Conservation (phyloP, 2,888 invertebrate species). For the Catocala sponsa region DNA sequence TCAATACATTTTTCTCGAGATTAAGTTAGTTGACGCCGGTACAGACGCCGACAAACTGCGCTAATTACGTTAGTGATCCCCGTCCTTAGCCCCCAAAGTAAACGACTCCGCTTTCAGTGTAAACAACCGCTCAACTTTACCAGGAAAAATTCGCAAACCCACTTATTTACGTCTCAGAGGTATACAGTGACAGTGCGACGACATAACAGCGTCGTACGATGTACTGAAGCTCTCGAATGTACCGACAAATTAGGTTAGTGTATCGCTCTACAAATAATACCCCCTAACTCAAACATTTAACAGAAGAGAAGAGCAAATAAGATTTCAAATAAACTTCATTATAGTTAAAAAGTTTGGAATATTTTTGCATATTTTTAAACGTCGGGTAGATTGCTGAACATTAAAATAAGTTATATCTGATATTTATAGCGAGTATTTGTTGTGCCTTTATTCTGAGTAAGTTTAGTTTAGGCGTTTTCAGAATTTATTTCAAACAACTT, state of each 20-base stretch:
- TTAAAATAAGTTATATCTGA: constrained; percentile 26
- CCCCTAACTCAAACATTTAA: constrained; percentile 28
- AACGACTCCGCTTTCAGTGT: constrained; percentile 83
- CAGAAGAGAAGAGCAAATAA: constrained; percentile 23
- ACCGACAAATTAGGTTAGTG: constrained; percentile 38
- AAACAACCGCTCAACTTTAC: constrained; percentile 83
- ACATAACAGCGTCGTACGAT: constrained; percentile 54
- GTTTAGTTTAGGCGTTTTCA: constrained; percentile 24
- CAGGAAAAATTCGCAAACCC: constrained; percentile 83
- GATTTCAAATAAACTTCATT: constrained; percentile 40
- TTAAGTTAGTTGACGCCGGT: constrained; percentile 67
- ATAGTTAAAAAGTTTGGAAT: constrained; percentile 36
- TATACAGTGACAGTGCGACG: constrained; percentile 69
- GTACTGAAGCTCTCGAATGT: constrained; percentile 39
- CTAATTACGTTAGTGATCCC: constrained; percentile 83
- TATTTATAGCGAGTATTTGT: constrained; percentile 32
- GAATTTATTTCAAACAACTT: constrained; percentile 44
- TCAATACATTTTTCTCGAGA: constrained; percentile 67
- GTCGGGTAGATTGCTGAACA: constrained; percentile 24
- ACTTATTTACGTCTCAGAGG: constrained; percentile 81
- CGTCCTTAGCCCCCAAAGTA: constrained; percentile 69
- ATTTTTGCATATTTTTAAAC: constrained; percentile 41
- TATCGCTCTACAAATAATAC: constrained; percentile 32
- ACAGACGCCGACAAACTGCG: constrained; percentile 69
- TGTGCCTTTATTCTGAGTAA: constrained; percentile 20